Evolutionary conservation across 1,140 invertebrate genomes (phyloP), one percentile per base, ranked within the genome.

Genomic region (Cotesia typhae): DNA sequence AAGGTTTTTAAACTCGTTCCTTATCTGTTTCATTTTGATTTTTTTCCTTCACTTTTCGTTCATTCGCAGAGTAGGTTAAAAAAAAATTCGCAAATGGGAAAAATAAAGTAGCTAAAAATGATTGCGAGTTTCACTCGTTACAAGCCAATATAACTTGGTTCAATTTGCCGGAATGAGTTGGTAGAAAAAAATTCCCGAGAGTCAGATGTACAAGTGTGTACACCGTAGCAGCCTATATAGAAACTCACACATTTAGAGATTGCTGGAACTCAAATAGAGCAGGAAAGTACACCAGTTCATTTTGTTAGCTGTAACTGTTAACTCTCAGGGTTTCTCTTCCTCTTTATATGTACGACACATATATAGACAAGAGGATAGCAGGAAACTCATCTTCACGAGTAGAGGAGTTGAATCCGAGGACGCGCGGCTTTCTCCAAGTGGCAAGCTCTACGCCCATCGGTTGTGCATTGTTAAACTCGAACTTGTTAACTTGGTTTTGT

Each of bases 401-500:
- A 52, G 41, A 47, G 41, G 6, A 47, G 41, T 47, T 60, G 64
- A 61, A 71, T 17, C 35, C 47, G 60, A 67, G 63, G 60, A 69
- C 10, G 41, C 41, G 1, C 60, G 61, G 59, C 12, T 14, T 61
- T 70, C 55, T 52, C 69, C 47, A 52, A 51, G 67, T 61, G 67
- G 35, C 51, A 68, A 55, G 47, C 71, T 69, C 67, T 67, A 67
- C 68, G 70, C 73, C 69, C 70, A 71, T 75, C 57, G 70, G 70
- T 72, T 60, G 57, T 75, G 74, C 74, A 75, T 75, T 71, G 74
- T 75, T 75, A 75, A 75, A 72, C 74, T 75, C 70, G 60, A 75
- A 75, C 74, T 75, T 72, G 74, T 69, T 75, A 75, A 75, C 74
- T 75, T 67, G 73, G 74, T 72, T 75, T 71, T 68, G 74, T 69